Percentiles rank a stretch among this genome's conserved stretches.
These are phyloP conservation scores for Phylloscopus trochiloides DNA, from an alignment of 2,113 vertebrate species.

Conservation along the genomic window DNA sequence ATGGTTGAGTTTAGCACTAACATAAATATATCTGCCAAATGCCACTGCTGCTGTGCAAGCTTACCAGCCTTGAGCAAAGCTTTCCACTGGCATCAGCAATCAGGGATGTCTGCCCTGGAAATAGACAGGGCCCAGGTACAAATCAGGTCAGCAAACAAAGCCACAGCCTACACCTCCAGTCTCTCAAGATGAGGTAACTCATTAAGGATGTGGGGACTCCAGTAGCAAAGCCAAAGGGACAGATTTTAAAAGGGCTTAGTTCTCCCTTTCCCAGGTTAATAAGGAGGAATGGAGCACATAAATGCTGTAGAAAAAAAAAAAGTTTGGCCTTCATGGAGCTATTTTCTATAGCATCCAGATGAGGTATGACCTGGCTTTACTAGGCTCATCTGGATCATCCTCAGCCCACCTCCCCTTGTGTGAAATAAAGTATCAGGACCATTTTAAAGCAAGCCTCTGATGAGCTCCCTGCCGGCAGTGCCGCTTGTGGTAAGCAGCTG, in stretches of 20 bases:
- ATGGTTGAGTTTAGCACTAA: not conserved
- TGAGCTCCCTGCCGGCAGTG: fast-evolving
- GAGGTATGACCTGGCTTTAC: not conserved
- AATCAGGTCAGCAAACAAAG: not conserved
- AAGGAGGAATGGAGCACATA: not conserved
- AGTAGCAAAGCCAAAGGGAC: not conserved
- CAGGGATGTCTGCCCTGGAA: not conserved
- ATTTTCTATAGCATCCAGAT: not conserved
- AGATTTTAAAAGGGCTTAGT: not conserved
- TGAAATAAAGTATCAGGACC: not conserved
- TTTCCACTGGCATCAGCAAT: not conserved
- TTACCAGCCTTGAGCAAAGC: not conserved
- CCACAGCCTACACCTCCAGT: not conserved
- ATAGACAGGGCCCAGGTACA: not conserved
- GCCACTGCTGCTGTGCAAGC: not conserved
- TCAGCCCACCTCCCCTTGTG: not conserved
- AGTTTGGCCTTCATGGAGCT: fast-evolving
- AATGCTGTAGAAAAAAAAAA: not conserved
- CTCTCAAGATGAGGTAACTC: not conserved
- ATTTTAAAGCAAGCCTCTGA: not conserved
- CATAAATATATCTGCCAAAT: not conserved
- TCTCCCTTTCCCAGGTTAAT: not conserved
- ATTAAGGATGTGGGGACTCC: not conserved
- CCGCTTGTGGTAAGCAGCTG: not conserved
- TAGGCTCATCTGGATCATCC: not conserved